Evolutionary conservation across 2,113 vertebrate genomes (phyloP).

Genomic region (Capra hircus): DNA sequence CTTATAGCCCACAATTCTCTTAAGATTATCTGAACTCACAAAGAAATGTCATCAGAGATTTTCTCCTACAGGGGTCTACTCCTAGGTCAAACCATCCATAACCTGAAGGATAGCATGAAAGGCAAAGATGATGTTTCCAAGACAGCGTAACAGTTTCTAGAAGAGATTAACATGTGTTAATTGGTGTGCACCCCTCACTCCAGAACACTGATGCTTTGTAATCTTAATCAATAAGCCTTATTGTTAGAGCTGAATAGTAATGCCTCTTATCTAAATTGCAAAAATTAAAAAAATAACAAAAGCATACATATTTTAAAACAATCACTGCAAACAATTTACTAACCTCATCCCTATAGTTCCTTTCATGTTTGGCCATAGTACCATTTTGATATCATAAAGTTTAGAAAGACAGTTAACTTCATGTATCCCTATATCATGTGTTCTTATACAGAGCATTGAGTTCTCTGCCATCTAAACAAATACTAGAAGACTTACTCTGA

Average conservation of each 20-base stretch:
- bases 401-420: not conserved
- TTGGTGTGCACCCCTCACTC: accelerated
- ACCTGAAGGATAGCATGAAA: not conserved
- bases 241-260: not conserved
- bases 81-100: not conserved
- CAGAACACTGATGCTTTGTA: not conserved
- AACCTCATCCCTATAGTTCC: not conserved
- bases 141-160: not conserved
- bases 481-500: not conserved
- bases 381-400: not conserved
- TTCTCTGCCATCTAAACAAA: too few relatives aligned
- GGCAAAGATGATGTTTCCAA: not conserved
- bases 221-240: not conserved
- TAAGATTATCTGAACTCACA: not conserved
- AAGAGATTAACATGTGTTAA: not conserved
- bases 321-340: not conserved
- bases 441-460: not conserved
- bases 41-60: not conserved
- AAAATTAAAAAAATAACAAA: not conserved
- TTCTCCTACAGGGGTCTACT: not conserved
- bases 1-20: not conserved
- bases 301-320: not conserved
- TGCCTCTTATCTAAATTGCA: not conserved
- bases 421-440: not conserved
- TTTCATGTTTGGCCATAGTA: not conserved